phyloP scores from a whole-genome alignment of 1,140 invertebrate species.

The Kradibia gibbosae region DNA sequence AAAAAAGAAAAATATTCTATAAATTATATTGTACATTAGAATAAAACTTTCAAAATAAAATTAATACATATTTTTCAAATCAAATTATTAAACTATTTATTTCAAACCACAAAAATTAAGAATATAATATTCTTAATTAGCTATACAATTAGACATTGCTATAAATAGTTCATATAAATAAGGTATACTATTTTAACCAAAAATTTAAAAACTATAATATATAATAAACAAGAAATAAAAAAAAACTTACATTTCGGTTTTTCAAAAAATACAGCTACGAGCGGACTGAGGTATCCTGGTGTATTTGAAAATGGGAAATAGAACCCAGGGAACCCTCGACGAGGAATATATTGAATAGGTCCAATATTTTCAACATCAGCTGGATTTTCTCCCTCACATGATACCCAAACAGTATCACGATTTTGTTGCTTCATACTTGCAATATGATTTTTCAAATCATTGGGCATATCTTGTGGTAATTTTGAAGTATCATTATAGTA shows the following conservation, averaged over 20 bases:
- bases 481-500: constrained; percentile 83
- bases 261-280: constrained; percentile 91
- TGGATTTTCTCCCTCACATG: constrained; percentile 91
- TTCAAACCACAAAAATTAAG: too few species aligned
- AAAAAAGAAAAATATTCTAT: too few species aligned
- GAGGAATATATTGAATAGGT: constrained; percentile 84
- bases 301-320: constrained; percentile 88
- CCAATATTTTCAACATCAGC: constrained; percentile 93
- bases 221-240: too few species aligned
- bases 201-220: too few species aligned
- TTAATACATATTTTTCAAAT: too few species aligned
- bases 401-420: constrained; percentile 86
- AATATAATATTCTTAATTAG: too few species aligned
- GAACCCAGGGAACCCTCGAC: constrained; percentile 82
- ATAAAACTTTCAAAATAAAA: too few species aligned
- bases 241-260: constrained; percentile 82
- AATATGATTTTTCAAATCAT: constrained; percentile 83
- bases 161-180: too few species aligned
- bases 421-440: constrained; percentile 67
- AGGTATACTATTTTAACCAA: too few species aligned
- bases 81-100: too few species aligned
- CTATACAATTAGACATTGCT: too few species aligned
- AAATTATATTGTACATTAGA: too few species aligned
- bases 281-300: constrained; percentile 88
- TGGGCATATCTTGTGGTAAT: constrained; percentile 81